Evolutionary conservation across 2,888 invertebrate genomes (phyloP), one percentile per base, ranked within the genome.

Genomic region (Scaptomyza flava): DNA sequence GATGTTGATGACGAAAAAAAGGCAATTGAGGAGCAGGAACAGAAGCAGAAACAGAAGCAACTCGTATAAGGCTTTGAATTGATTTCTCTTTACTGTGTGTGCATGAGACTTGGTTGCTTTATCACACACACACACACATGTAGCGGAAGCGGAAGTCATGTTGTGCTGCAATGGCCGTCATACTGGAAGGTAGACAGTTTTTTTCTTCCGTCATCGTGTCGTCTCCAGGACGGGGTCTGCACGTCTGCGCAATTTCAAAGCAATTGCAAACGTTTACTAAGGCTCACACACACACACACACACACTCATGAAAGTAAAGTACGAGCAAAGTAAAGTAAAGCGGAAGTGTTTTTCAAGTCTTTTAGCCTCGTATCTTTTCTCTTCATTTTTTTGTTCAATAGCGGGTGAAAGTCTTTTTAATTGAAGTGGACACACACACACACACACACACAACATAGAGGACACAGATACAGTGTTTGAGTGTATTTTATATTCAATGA

Each of bases 341-440:
- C 82, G 82, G 82, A 83, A 83, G 82, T 83, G 87, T 77, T 87
- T 81, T 82, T 79, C 79, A 77, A 75, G 75, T 75, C 73, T 80
- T 68, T 80, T 76, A 57, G 65, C 53, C 57, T 45, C 36, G 17
- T 23, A 34, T 50, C 34, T 50, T 34, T 50, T 50, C 33, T 12
- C 3, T 31, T 23, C 23, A 23, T 23, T 23, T 3, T 3, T 12
- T 47, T 47, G 60, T 74, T 83, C 68, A 66, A 74, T 45, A 68
- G 68, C 69, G 79, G 86, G 88, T 86, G 83, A 90, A 90, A 90
- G 90, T 90, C 90, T 90, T 90, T 83, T 89, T 90, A 90, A 90
- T 90, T 90, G 91, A 90, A 91, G 90, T 89, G 89, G 86, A 77
- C 77, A 73, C 72, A 73, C 64, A 71, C 57, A 74, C 48, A 67